phyloP scores from a whole-genome alignment of 2,797 vertebrate genomes.

The Pristis pectinata region DNA sequence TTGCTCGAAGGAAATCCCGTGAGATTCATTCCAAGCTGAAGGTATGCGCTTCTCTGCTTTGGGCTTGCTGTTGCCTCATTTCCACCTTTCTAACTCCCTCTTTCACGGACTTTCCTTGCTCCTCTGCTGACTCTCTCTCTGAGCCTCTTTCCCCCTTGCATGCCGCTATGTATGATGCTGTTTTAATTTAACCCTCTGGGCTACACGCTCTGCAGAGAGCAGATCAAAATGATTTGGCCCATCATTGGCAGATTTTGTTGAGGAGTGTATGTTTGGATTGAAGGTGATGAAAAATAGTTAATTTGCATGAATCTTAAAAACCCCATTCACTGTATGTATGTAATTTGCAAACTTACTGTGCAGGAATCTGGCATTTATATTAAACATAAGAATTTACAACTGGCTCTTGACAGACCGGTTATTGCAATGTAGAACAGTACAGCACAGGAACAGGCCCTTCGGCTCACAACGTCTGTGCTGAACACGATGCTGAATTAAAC shows the following conservation, averaged over 20 bases:
- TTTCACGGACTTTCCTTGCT: conserved; percentile 74
- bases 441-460: no score
- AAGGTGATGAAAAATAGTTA: not conserved
- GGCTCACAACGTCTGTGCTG: no score
- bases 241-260: not conserved
- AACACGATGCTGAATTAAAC: no score
- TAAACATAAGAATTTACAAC: not conserved
- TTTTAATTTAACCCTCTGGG: conserved; percentile 22
- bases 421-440: no score
- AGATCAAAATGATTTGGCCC: not conserved
- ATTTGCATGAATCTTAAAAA: no score
- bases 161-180: not conserved
- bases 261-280: not conserved
- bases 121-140: not conserved
- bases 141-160: not conserved
- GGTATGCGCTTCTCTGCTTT: conserved; percentile 99
- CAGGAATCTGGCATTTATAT: not conserved
- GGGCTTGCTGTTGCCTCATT: conserved; percentile 92
- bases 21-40: conserved; percentile 99
- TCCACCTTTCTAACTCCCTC: conserved; percentile 77
- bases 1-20: conserved; percentile 99
- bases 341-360: not conserved
- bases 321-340: not conserved
- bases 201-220: not conserved
- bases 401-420: not conserved